Base-by-base conservation (phyloP, 2,888 invertebrate species). In the Resseliella maxima region DNA sequence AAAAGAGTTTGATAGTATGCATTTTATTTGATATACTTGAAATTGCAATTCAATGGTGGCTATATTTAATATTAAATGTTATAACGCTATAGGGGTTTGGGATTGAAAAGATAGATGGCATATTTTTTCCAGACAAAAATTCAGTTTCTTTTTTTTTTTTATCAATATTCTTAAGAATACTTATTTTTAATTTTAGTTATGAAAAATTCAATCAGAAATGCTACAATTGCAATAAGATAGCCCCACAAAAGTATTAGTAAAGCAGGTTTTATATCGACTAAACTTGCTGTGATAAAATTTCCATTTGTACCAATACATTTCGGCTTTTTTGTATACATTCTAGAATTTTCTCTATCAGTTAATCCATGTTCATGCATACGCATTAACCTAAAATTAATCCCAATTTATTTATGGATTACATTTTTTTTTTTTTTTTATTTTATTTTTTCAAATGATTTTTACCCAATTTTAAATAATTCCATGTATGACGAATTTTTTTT, bases 381-480 rank as follows among this genome's bases (percentile, higher is more conserved):
- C 86, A 92, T 89, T 85, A 93, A 91, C 24, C 94, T 94, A 89
- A 45, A 89, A 89, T 85, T 45, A 21, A 85, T 86, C 86, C 38
- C 86, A 88, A 36, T 72, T 31, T 38, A 45, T 86, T n/a, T n/a
- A n/a, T n/a, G n/a, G n/a, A n/a, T n/a, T n/a, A n/a, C n/a, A n/a
- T n/a, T n/a, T n/a, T n/a, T n/a, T n/a, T n/a, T n/a, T n/a, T n/a
- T n/a, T n/a, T n/a, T n/a, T n/a, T n/a, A n/a, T n/a, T n/a, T n/a
- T n/a, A n/a, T n/a, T n/a, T n/a, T n/a, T n/a, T n/a, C n/a, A n/a
- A n/a, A n/a, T 85, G 86, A 50, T 87, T 31, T 5, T 88, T 89
- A 94, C 94, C 94, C 94, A 88, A 94, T 93, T 90, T 94, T 94
- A 46, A 94, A 92, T 89, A 94, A 91, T 90, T 94, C 93, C 87